Conservation (phyloP, 2,888 invertebrate genomes). For the Ormyrus rosae region DNA sequence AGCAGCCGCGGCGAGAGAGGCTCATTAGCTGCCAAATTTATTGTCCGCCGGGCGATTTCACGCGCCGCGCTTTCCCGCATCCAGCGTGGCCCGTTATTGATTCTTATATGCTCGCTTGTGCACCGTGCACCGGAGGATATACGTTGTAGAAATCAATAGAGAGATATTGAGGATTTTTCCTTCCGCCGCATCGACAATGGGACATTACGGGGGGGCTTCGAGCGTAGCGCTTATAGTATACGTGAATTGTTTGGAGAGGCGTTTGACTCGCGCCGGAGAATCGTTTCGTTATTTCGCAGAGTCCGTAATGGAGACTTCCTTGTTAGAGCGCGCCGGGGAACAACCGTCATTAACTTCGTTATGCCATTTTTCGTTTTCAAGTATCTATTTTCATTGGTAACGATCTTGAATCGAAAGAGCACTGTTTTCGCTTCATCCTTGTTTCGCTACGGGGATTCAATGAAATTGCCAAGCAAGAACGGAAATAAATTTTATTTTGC, state of each 20-base stretch:
- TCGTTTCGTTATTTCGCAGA: conserved; percentile 37
- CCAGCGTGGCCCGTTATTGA: conserved; percentile 25
- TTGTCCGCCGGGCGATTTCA: conserved; percentile 49
- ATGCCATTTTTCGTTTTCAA: not conserved
- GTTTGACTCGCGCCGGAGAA: conserved; percentile 26
- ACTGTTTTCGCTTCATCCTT: too few species aligned
- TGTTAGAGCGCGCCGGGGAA: not conserved
- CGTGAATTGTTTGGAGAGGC: conserved; percentile 39
- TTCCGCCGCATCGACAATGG: conserved; percentile 41
- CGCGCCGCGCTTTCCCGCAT: conserved; percentile 24
- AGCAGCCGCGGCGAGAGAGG: not conserved
- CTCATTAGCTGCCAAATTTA: conserved; percentile 57
- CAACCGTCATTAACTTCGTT: not conserved
- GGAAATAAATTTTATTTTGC: too few species aligned
- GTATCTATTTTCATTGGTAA: too few species aligned
- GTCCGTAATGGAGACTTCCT: conserved; percentile 32
- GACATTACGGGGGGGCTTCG: conserved; percentile 40
- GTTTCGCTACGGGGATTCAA: too few species aligned
- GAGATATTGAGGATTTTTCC: conserved; percentile 48
- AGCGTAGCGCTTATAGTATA: not conserved
- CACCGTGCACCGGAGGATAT: not conserved
- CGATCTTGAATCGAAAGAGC: too few species aligned
- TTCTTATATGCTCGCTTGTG: not conserved
- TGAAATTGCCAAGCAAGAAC: too few species aligned
- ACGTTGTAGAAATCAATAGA: conserved; percentile 40